Evolutionary conservation across 2,888 invertebrate species (phyloP), one percentile per base, ranked within the genome.

Genomic region (Phrixothrix hirtus): DNA sequence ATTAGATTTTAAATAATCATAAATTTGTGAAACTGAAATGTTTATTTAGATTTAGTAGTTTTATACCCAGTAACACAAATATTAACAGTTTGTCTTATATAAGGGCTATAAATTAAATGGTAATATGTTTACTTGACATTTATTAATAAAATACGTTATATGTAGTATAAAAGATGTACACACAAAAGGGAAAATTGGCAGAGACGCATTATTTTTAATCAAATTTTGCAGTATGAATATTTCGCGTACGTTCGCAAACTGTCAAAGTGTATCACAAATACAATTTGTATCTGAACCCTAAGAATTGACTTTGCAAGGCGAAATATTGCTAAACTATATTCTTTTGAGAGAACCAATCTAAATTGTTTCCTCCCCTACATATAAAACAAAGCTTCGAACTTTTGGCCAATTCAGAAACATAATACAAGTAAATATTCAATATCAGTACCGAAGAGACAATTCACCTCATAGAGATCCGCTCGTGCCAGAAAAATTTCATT

Each of bases 321-420:
- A 69, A 68, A 70, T 68, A 70, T 67, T 67, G 65, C 66, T 67
- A 66, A 70, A 68, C 67, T 69, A 67, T 65, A 65, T 65, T 66
- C 64, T 67, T 65, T 63, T 64, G 64, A 62, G 60, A 61, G 63
- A 69, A 63, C 63, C 66, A 63, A 66, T 68, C 64, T 64, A 67
- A 68, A 68, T 65, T 64, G 66, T 64, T 65, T 63, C 65, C 61
- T 57, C 59, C 58, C 61, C 55, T 59, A 58, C 59, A 63, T 58
- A 64, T 63, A 63, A 64, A 67, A 65, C 66, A 65, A 67, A 65
- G 64, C 65, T 56, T 60, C 45, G 53, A 63, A 64, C 53, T 61
- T 65, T 65, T 61, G 60, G 51, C 59, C 63, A 58, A 65, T 63
- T 63, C 61, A 35, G 61, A 58, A 60, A 65, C 64, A 63, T 63